These are phyloP conservation scores for Onychostruthus taczanowskii DNA, from an alignment of 2,113 vertebrate species.

Conservation along the genomic window DNA sequence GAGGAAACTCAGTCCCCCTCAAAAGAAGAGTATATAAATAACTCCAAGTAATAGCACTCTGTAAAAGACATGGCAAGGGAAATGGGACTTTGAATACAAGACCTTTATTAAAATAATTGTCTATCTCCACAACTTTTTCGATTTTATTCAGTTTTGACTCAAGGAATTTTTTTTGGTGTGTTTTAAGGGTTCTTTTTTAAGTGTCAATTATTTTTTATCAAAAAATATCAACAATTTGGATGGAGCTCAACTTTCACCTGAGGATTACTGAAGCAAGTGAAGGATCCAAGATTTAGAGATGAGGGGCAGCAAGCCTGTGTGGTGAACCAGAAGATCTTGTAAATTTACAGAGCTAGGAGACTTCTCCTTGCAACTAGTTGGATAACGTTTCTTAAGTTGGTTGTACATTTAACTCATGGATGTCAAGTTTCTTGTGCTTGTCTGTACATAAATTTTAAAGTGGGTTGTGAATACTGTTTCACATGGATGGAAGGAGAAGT, in stretches of 20 bases:
- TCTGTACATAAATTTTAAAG: constrained; percentile 72
- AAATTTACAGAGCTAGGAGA: constrained; percentile 54
- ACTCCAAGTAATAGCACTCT: constrained; percentile 36
- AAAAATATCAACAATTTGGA: constrained; percentile 54
- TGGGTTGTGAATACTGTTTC: constrained; percentile 72
- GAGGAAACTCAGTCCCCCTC: constrained; percentile 93
- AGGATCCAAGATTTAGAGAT: constrained; percentile 19
- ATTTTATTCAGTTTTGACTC: constrained; percentile 69
- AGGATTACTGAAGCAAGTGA: constrained; percentile 53
- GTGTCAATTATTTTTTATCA: constrained; percentile 62
- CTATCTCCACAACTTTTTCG: constrained; percentile 62
- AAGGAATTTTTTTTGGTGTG: constrained; percentile 60
- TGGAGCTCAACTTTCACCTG: constrained; percentile 44
- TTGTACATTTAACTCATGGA: constrained; percentile 70
- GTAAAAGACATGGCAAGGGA: constrained; percentile 54
- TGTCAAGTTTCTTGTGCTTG: constrained; percentile 71
- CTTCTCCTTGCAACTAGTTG: constrained; percentile 46
- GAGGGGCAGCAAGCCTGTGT: constrained; percentile 17
- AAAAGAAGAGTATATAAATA: constrained; percentile 91
- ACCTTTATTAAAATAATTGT: constrained; percentile 68
- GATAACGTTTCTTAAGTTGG: constrained; percentile 55
- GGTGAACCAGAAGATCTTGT: constrained; percentile 49
- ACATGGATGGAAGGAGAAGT: constrained; percentile 47
- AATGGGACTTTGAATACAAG: constrained; percentile 64
- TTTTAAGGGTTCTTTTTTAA: constrained; percentile 69